A percentile compares a stretch with the other conserved stretches of the same genome.
Conservation (phyloP, 2,113 vertebrate genomes). For the Lethenteron camtschaticum region DNA sequence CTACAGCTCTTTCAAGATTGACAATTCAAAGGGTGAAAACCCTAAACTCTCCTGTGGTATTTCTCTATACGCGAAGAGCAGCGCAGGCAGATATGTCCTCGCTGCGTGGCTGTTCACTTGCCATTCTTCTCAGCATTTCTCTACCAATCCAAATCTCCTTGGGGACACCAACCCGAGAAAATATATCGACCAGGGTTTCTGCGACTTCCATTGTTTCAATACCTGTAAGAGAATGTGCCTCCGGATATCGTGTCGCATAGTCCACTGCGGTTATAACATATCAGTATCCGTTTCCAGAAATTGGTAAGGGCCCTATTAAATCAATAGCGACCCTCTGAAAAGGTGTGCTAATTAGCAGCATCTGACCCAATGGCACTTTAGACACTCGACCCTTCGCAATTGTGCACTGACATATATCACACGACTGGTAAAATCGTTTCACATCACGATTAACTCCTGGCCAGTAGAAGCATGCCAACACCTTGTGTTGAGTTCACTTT, state of each 20-base stretch:
- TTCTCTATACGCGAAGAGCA: slow-evolving; percentile 8
- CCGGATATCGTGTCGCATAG: slow-evolving; percentile 6
- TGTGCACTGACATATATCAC: slow-evolving; percentile 3
- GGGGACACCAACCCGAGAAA: neutral
- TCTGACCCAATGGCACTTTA: neutral
- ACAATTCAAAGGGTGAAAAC: slow-evolving; percentile 10
- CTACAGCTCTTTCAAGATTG: slow-evolving; percentile 5
- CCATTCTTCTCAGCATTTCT: slow-evolving; percentile 7
- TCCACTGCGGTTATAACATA: slow-evolving; percentile 8
- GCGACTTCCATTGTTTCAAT: slow-evolving; percentile 6
- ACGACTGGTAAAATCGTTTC: neutral
- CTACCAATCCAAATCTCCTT: slow-evolving; percentile 4
- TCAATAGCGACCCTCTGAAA: slow-evolving; percentile 16
- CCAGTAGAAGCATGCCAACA: slow-evolving; percentile 5
- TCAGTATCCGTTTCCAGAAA: slow-evolving; percentile 2
- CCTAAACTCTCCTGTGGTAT: slow-evolving; percentile 8
- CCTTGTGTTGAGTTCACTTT: too few relatives aligned
- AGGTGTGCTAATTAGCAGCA: slow-evolving; percentile 8
- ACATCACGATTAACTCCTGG: slow-evolving; percentile 8
- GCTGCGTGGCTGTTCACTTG: neutral
- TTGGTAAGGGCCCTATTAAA: slow-evolving; percentile 8
- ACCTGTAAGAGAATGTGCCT: neutral
- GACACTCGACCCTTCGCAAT: neutral
- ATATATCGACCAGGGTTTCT: neutral
- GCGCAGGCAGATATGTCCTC: slow-evolving; percentile 2